Evolutionary conservation across 2,888 invertebrate genomes (phyloP).

Genomic region (Cyrtodaria siliqua): DNA sequence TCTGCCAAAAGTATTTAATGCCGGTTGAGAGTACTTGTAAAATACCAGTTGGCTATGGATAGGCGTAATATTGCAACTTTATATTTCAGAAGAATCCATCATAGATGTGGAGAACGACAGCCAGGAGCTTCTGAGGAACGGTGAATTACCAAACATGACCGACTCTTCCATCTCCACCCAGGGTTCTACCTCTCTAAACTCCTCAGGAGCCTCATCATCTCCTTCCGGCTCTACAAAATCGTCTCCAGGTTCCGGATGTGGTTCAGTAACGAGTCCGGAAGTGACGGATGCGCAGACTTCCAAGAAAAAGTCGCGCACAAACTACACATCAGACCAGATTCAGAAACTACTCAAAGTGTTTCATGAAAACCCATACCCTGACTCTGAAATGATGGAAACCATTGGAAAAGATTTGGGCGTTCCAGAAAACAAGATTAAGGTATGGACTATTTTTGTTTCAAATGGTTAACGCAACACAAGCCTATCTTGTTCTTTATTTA

Average conservation of each 20-base stretch:
- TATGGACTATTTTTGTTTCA: conserved; percentile 24
- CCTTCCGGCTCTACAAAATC: conserved; percentile 47
- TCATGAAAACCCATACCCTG: conserved; percentile 74
- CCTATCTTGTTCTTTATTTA: too few species aligned
- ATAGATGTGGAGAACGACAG: conserved; percentile 47
- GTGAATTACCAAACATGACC: conserved; percentile 53
- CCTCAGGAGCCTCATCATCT: conserved; percentile 50
- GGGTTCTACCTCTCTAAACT: conserved; percentile 58
- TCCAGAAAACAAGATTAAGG: conserved; percentile 73
- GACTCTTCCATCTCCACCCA: conserved; percentile 68
- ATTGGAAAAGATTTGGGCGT: conserved; percentile 69
- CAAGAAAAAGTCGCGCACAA: conserved; percentile 71
- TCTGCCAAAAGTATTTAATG: too few species aligned
- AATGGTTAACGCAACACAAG: too few species aligned
- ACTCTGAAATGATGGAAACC: conserved; percentile 71
- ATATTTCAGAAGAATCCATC: conserved; percentile 21
- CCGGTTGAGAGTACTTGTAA: too few species aligned
- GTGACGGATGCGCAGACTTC: conserved; percentile 25
- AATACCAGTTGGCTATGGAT: too few species aligned
- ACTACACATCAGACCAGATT: conserved; percentile 71
- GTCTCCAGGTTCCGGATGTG: conserved; percentile 41
- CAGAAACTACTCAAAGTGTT: conserved; percentile 69
- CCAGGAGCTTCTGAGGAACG: conserved; percentile 39
- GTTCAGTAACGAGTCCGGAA: conserved; percentile 51
- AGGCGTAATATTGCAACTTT: neutral